These are phyloP conservation scores for Leptatherina wallacei DNA, from an alignment of 2,797 vertebrate genomes.

Conservation along the genomic window DNA sequence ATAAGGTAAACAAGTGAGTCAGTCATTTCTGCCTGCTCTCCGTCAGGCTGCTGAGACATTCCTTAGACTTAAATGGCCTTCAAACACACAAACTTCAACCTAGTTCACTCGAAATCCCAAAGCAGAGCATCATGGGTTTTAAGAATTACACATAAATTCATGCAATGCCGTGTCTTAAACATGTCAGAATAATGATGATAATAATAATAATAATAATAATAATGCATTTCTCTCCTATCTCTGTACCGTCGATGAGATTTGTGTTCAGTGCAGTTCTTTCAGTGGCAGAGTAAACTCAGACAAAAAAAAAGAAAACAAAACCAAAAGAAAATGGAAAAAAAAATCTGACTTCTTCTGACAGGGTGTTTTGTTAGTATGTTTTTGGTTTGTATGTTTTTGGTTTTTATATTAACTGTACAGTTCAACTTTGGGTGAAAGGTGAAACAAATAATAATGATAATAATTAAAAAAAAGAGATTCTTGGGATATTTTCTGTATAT, in stretches of 20 bases:
- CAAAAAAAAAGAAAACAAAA: conserved; percentile 44
- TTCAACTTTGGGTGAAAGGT: conserved; percentile 76
- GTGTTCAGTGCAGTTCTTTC: conserved; percentile 80
- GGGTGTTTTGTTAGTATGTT: conserved; percentile 87
- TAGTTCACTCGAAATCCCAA: conserved; percentile 38
- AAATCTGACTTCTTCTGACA: conserved; percentile 73
- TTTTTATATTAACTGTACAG: conserved; percentile 87
- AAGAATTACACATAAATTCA: conserved; percentile 35
- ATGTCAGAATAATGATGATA: conserved; percentile 31
- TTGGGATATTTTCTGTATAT: conserved; percentile 82
- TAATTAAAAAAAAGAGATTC: conserved; percentile 51
- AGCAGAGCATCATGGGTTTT: conserved; percentile 27
- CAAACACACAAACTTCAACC: conserved; percentile 21
- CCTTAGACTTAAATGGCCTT: conserved; percentile 36
- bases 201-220: conserved; percentile 35
- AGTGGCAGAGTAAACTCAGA: conserved; percentile 78
- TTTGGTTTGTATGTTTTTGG: conserved; percentile 77
- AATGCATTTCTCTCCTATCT: conserved; percentile 59
- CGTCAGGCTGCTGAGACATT: conserved; percentile 50
- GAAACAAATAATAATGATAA: conserved; percentile 35
- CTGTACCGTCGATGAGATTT: conserved; percentile 73
- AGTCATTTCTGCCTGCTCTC: conserved; percentile 42
- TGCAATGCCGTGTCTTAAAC: conserved; percentile 55
- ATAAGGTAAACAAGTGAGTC: conserved; percentile 15
- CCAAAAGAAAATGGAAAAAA: conserved; percentile 35